Evolutionary conservation across 1,140 invertebrate species (phyloP), one percentile per base, ranked within the genome.

Genomic region (Sesamia nonagrioides): DNA sequence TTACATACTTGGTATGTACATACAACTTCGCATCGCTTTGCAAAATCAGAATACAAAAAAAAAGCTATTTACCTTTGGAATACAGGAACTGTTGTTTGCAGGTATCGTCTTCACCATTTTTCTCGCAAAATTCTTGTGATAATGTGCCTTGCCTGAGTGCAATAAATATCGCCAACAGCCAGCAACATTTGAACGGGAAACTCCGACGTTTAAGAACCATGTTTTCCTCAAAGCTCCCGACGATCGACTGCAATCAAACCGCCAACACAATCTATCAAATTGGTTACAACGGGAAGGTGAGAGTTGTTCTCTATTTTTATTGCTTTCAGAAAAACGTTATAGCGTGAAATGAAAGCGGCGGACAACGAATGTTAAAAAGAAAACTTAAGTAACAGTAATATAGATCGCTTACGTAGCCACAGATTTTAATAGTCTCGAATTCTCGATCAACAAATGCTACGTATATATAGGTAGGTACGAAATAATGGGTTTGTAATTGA

Each of bases 311-410:
- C 48, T 66, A 66, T 50, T 77, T 77, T 77, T 77, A 68, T 77
- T 77, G 48, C 74, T 77, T 66, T 77, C 42, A 77, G 60, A 77
- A 77, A 77, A 77, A 77, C 6, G 68, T 68, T 42, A 66, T 54
- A 68, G 48, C 74, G 74, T 77, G 74, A 77, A 77, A 77, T 77
- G 74, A 77, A 77, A 77, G 74, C 42, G 73, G 42, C 45, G 48
- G 45, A 66, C 58, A 7, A 66, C 42, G 17, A 27, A 66, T 21
- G 17, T 42, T 40, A 63, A 68, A 66, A 77, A 77, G 50, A 50
- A 77, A 77, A 77, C 45, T 18, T 50, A 42, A 42, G 48, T 68
- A 40, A 68, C 18, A 66, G 7, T 35, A 76, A 76, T 61, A 7
- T 33, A 13, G 69, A 35, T 42, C 27, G 35, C 48, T 71, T 56